Base-by-base conservation (phyloP, 37 sponge, comb jelly and placozoan species). In the Aphrocallistes beatrix region DNA sequence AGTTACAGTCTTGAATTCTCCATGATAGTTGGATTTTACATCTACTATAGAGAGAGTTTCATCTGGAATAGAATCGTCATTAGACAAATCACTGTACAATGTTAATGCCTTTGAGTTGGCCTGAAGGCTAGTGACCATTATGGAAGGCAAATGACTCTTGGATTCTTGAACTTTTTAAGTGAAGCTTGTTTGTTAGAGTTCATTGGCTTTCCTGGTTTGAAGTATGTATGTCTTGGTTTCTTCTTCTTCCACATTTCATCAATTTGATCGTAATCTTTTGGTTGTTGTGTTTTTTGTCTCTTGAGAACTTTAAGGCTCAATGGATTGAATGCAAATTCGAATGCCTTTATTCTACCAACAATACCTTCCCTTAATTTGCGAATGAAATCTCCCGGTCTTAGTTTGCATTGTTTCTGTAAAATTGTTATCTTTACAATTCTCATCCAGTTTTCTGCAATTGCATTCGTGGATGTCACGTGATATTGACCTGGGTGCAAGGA, bases 341-440 rank as follows among this genome's bases (percentile, higher is more conserved):
- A 60, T 60, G 75, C 34, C 25, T 60, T 60, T 3, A 60, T 60
- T 60, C 75, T 60, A 19, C 75, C 75, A 60, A 60, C 75, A 60
- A 60, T 60, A 60, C 75, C 25, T 28, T 60, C 25, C 8, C 75
- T 3, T 32, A 60, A 60, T 60, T 60, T 60, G 21, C 75, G 75
- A 13, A 60, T 60, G 75, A 60, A 60, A 60, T 60, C 75, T 19
- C 34, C 75, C 21, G 32, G 32, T 60, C 75, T 60, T 60, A 60
- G 1, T 60, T 60, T 60, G 1, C 17, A 60, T 42, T 42, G 10
- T 16, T 42, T 42, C 45, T 42, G 45, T 42, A 42, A 13, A 42
- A 42, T 60, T 60, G 75, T 60, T 19, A 60, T 32, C 8, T 60
- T 60, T 25, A 60, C 28, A 60, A 60, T 60, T 60, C 45, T 42